Percentiles rank a stretch among this genome's conserved stretches.
Conservation (phyloP, 2,888 invertebrate genomes). For the Acleris holmiana region DNA sequence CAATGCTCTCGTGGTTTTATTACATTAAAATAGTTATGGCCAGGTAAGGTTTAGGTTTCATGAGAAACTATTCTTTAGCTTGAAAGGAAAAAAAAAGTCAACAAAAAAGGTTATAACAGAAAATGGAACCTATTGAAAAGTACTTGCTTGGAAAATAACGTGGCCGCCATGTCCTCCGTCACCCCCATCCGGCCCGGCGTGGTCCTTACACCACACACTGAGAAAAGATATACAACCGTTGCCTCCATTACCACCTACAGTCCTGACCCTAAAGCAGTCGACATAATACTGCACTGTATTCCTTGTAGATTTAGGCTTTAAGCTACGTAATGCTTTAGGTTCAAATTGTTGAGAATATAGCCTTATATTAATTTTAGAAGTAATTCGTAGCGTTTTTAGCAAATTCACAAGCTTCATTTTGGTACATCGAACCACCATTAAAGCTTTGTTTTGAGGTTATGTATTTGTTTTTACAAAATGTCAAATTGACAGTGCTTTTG, state of each 20-base stretch:
- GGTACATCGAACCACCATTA: not conserved
- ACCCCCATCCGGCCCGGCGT: conserved; percentile 97
- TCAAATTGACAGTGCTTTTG: not conserved
- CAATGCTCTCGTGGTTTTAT: no score
- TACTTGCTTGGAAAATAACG: conserved; percentile 88
- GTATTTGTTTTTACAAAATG: conserved; percentile 15
- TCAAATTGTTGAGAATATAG: conserved; percentile 55
- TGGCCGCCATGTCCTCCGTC: conserved; percentile 99
- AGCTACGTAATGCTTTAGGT: conserved; percentile 69
- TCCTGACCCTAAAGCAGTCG: conserved; percentile 87
- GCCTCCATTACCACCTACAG: conserved; percentile 95
- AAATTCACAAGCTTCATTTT: conserved; percentile 34
- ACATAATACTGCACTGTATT: conserved; percentile 86
- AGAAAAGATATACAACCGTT: conserved; percentile 96
- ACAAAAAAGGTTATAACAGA: no score
- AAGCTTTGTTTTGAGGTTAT: conserved; percentile 34
- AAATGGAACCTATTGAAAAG: no score
- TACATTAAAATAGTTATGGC: no score
- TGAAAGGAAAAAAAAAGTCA: no score
- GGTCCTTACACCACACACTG: conserved; percentile 91
- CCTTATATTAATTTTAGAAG: conserved; percentile 41
- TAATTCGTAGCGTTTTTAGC: conserved; percentile 28
- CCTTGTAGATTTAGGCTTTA: conserved; percentile 70
- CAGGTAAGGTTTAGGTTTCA: no score
- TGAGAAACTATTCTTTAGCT: no score